Evolutionary conservation across 2,113 vertebrate species (phyloP).

Genomic region (Pluvialis apricaria): DNA sequence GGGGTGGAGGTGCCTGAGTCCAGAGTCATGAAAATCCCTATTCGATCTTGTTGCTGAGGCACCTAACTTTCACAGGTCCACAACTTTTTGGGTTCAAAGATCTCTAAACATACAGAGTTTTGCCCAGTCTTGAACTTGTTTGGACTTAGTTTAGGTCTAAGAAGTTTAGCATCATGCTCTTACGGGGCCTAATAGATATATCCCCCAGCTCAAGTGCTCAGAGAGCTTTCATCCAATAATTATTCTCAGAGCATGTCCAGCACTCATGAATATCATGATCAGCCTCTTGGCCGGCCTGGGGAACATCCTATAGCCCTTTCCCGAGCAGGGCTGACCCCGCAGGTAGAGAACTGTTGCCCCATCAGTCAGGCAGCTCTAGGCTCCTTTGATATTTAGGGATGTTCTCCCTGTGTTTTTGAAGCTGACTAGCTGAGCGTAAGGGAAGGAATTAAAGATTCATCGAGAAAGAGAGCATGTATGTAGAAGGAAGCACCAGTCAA

Average conservation of each 20-base stretch:
- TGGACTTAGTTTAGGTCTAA: background rate
- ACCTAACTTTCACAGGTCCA: background rate
- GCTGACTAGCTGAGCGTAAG: background rate
- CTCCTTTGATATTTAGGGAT: background rate
- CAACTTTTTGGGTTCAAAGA: background rate
- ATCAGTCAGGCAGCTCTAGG: background rate
- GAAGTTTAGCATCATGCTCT: background rate
- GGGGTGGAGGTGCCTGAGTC: background rate
- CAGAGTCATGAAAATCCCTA: background rate
- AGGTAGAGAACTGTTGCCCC: background rate
- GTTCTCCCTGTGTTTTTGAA: background rate
- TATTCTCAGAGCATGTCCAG: background rate
- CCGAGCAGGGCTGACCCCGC: accelerated
- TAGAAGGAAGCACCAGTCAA: background rate
- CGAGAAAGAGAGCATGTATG: background rate
- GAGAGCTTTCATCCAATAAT: background rate
- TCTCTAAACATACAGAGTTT: background rate
- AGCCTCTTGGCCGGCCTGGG: background rate
- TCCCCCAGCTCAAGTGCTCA: background rate
- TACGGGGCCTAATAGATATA: background rate
- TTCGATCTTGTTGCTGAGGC: background rate
- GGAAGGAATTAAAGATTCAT: background rate
- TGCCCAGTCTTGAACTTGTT: background rate
- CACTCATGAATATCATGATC: background rate
- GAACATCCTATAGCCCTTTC: background rate